A percentile compares a stretch with the other conserved stretches of the same genome.
phyloP scores from a whole-genome alignment of 2,797 vertebrate species.

The Pangasius larnaudii region DNA sequence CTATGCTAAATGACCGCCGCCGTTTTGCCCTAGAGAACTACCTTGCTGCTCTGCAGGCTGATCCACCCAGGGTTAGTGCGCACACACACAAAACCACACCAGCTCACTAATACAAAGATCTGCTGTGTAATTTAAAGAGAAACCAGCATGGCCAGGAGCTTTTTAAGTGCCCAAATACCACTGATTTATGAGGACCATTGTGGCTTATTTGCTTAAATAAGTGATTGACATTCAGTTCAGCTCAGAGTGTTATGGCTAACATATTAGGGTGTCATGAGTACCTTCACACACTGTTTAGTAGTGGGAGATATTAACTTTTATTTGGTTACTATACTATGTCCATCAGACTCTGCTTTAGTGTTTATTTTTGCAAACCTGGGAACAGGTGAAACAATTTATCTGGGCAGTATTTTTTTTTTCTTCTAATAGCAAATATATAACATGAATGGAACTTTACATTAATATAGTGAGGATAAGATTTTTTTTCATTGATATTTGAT shows the following conservation, averaged over 20 bases:
- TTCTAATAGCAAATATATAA: not conserved
- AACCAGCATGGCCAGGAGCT: not conserved
- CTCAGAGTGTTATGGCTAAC: not conserved
- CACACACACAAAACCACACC: not conserved
- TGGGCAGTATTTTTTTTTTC: not conserved
- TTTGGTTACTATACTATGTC: not conserved
- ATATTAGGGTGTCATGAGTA: not conserved
- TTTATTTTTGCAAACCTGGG: not conserved
- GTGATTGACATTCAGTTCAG: not conserved
- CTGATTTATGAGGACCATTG: not conserved
- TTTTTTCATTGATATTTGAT: not conserved
- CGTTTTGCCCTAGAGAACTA: conserved; percentile 96
- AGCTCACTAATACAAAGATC: not conserved
- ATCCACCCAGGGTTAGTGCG: conserved; percentile 83
- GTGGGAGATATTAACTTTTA: not conserved
- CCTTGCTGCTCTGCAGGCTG: conserved; percentile 91
- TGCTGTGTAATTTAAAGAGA: not conserved
- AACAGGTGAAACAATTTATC: not conserved
- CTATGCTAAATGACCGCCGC: conserved; percentile 93
- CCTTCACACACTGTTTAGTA: not conserved
- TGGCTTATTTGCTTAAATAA: not conserved
- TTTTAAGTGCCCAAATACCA: not conserved
- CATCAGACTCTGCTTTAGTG: not conserved
- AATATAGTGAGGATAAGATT: not conserved
- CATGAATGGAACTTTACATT: not conserved